phyloP scores from a whole-genome alignment of 2,888 invertebrate genomes.

The Unio delphinus region DNA sequence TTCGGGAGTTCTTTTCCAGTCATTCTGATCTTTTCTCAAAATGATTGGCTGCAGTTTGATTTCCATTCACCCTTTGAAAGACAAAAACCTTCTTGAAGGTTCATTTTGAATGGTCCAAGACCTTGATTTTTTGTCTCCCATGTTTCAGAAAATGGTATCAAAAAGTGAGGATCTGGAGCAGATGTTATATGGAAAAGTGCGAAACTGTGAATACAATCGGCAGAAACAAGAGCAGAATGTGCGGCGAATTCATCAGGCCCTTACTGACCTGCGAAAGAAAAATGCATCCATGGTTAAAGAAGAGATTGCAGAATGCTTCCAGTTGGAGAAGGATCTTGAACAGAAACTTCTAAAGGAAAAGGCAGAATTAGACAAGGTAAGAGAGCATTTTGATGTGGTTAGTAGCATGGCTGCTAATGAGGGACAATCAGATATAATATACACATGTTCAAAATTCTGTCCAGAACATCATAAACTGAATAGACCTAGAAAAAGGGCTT shows the following conservation, averaged over 20 bases:
- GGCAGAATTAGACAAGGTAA: conserved; percentile 67
- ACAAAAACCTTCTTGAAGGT: background rate
- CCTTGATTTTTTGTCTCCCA: conserved; percentile 1
- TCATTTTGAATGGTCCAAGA: background rate
- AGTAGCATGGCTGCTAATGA: too few species aligned
- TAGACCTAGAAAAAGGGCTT: too few species aligned
- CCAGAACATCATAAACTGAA: too few species aligned
- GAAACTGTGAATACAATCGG: conserved; percentile 65
- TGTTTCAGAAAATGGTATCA: conserved; percentile 64
- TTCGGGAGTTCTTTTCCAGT: background rate
- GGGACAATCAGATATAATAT: too few species aligned
- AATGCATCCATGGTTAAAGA: conserved; percentile 60
- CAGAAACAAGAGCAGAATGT: conserved; percentile 68
- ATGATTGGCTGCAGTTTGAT: background rate
- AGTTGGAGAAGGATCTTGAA: conserved; percentile 59
- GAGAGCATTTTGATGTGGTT: conserved; percentile 1
- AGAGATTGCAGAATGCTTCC: conserved; percentile 50
- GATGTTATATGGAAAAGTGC: conserved; percentile 59
- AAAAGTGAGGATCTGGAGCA: conserved; percentile 67
- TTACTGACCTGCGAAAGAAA: conserved; percentile 55
- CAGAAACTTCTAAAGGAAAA: conserved; percentile 62
- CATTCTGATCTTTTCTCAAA: background rate
- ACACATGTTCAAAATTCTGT: too few species aligned
- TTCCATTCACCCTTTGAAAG: background rate
- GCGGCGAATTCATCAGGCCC: conserved; percentile 53